Base-by-base conservation (phyloP, 2,113 vertebrate genomes). In the Stegastes partitus region DNA sequence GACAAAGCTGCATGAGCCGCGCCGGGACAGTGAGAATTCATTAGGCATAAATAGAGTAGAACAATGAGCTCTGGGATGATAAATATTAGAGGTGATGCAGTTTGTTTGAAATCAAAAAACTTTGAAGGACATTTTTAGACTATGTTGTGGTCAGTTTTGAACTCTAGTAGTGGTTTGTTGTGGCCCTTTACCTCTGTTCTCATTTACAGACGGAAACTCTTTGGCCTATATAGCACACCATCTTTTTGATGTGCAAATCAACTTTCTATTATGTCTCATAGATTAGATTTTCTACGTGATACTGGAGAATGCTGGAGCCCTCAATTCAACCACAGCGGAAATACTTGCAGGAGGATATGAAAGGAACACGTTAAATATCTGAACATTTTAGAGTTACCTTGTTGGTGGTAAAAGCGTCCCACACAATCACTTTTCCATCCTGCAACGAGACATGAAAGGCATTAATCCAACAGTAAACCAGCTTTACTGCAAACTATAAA, bases 401-500 rank as follows among this genome's bases (percentile, higher is more conserved):
- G 89, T 99, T 99, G 53, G 98, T 99, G 26, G 98, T 99, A 89
- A 99, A 99, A 70, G 97, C 98, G 76, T 99, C 98, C 98, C 98
- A 99, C 19, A 99, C 98, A 1, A 99, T 99, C 90, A 99, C 98
- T 88, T 99, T 99, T 64, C 98, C 98, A 82, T 99, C 98, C 98
- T 99, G 90, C 23, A 92, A 9, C 11, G 69, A 92, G 76, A 86
- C 23, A 85, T 45, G n/a, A 70, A 47, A 42, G 2, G 19, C 7
- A 18, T 26, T 16, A 3, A 37, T 61, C 5, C 11, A 28, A 22
- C 25, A 4, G 22, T 8, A 55, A 57, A 18, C 11, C 15, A 28
- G 1, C 26, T 55, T 16, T 26, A 3, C 22, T 44, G 1, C 5
- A 21, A 55, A n/a, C 4, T 11, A n/a, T 3, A 19, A n/a, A n/a